Evolutionary conservation across 2,113 vertebrate species (phyloP).

Genomic region (Percina caprodes): DNA sequence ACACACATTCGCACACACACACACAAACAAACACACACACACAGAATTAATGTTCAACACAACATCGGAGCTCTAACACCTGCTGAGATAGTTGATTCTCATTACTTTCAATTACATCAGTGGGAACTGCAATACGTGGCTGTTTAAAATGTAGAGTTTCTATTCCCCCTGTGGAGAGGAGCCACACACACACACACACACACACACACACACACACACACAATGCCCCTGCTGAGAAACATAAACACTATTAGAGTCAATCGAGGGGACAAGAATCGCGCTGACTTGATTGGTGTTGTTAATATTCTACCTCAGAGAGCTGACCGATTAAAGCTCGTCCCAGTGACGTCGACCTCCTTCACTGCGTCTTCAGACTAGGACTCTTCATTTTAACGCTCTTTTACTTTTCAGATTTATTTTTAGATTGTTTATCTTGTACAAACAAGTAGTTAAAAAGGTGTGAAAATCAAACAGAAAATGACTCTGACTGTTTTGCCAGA

Average conservation of each 20-base stretch:
- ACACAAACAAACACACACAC: conserved; percentile 9
- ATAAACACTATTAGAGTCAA: conserved; percentile 69
- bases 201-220: conserved; percentile 25
- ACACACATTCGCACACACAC: not conserved
- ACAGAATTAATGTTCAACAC: conserved; percentile 34
- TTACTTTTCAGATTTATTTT: not conserved
- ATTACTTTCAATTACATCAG: conserved; percentile 81
- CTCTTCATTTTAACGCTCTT: not conserved
- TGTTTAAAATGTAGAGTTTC: conserved; percentile 70
- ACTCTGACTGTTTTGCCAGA: too few species aligned
- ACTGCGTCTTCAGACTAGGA: not conserved
- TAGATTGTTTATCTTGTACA: too few species aligned
- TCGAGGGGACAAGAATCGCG: conserved; percentile 52
- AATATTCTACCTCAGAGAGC: conserved; percentile 66
- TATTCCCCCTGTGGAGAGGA: conserved; percentile 45
- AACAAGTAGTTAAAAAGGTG: too few species aligned
- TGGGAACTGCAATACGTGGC: conserved; percentile 58
- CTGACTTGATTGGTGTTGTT: conserved; percentile 75
- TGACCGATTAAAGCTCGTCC: conserved; percentile 49
- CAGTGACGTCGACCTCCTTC: conserved; percentile 11
- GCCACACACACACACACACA: conserved; percentile 10
- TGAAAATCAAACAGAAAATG: too few species aligned
- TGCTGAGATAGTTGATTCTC: conserved; percentile 75
- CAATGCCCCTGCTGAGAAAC: conserved; percentile 57
- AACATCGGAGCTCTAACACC: conserved; percentile 47